phyloP scores from a whole-genome alignment of 1,140 invertebrate species.

The Saxidomus purpurata region DNA sequence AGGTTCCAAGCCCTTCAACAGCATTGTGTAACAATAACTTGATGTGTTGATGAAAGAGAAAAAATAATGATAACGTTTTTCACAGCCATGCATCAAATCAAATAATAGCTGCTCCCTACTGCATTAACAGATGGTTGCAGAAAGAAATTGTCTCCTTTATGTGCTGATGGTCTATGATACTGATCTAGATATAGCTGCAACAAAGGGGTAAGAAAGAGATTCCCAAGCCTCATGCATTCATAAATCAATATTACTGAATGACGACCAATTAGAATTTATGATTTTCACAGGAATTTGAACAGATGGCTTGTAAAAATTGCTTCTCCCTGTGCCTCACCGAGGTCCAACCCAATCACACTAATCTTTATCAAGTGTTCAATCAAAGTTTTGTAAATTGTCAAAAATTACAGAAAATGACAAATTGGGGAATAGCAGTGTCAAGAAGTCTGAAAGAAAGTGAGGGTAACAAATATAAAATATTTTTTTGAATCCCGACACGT shows the following conservation, averaged over 20 bases:
- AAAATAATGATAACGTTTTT: not conserved
- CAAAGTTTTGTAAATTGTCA: slow-evolving; percentile 50
- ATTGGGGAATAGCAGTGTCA: slow-evolving; percentile 41
- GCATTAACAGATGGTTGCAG: slow-evolving; percentile 28
- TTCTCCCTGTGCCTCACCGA: slow-evolving; percentile 13
- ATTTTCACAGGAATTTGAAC: slow-evolving; percentile 63
- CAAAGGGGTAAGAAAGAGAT: slow-evolving; percentile 34
- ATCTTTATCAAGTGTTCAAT: slow-evolving; percentile 28
- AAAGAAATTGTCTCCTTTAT: slow-evolving; percentile 1
- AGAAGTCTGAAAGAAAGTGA: slow-evolving; percentile 19
- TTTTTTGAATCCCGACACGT: not conserved
- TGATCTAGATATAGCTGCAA: slow-evolving; percentile 15
- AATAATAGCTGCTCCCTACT: not conserved
- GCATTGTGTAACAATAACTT: not conserved
- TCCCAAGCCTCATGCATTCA: not conserved
- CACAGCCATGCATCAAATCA: not conserved
- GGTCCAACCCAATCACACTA: slow-evolving; percentile 30
- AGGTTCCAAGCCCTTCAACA: not conserved
- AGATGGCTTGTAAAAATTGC: slow-evolving; percentile 54
- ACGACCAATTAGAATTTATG: slow-evolving; percentile 51
- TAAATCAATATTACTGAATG: slow-evolving; percentile 59
- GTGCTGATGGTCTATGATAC: slow-evolving; percentile 11
- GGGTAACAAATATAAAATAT: not conserved
- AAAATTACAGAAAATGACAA: slow-evolving; percentile 50
- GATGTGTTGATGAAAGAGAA: not conserved